Evolutionary conservation across 2,888 invertebrate genomes (phyloP), one percentile per base, ranked within the genome.

Genomic region (Notocelia uddmanniana): DNA sequence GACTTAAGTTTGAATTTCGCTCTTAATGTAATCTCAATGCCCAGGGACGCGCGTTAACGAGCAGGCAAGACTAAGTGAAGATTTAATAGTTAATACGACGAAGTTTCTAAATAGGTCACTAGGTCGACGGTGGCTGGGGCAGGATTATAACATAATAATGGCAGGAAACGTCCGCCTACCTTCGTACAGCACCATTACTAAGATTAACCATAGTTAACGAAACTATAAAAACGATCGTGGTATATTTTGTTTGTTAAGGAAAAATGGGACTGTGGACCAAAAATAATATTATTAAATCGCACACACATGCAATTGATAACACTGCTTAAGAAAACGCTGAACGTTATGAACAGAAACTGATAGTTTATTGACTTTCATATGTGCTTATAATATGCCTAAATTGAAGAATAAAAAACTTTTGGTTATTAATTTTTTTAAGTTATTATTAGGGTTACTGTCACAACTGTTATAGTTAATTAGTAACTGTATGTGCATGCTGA

Each of bases 41-140:
- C 31, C 19, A 13, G 5, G 18, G 19, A 62, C 26, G 31, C 45
- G 21, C 10, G 18, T 37, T 58, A 63, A 57, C 48, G 34, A 50
- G 18, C 2, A 45, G 26, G n/a, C 26, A 26, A 19, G 19, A 21
- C 57, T 48, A 34, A 58, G 58, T 34, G 31, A n/a, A 58, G 58
- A 58, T 68, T 58, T 34, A 57, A 68, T n/a, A n/a, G n/a, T n/a
- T n/a, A n/a, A 54, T 54, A 60, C 31, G 48, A 50, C 37, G 37
- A 41, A 50, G 19, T 19, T 37, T 57, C 55, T 68, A 86, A 83
- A 80, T 85, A 85, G 87, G 87, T 86, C 81, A 88, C 80, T 86
- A 73, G 86, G 82, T 74, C 83, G 80, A 26, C 70, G 75, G 75
- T 71, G 74, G 73, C 62, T 73, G 71, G 74, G 75, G 76, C 70